Evolutionary conservation across 1,140 invertebrate genomes (phyloP).

Genomic region (Drosophila prosaltans): DNA sequence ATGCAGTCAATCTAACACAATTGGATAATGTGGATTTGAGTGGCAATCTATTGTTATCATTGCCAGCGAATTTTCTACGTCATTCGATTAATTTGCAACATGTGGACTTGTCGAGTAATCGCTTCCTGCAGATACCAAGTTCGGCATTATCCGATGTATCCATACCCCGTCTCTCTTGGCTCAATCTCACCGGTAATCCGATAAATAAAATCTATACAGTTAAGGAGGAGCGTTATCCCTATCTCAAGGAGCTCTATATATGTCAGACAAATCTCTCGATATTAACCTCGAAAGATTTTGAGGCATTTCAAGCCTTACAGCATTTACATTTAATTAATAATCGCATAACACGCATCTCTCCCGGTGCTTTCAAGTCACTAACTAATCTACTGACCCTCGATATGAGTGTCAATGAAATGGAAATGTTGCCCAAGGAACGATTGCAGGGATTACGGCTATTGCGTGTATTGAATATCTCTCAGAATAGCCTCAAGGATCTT

Average conservation of each 20-base stretch:
- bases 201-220: conserved; percentile 86
- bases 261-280: conserved; percentile 92
- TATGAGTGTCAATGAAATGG: conserved; percentile 92
- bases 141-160: conserved; percentile 90
- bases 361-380: conserved; percentile 91
- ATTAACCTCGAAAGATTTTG: conserved; percentile 94
- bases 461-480: conserved; percentile 90
- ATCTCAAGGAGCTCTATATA: conserved; percentile 91
- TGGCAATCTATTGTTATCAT: conserved; percentile 88
- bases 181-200: conserved; percentile 93
- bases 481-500: conserved; percentile 91
- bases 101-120: conserved; percentile 91
- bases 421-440: conserved; percentile 92
- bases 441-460: conserved; percentile 90
- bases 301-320: conserved; percentile 91
- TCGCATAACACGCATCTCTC: conserved; percentile 91
- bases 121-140: conserved; percentile 91
- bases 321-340: conserved; percentile 90
- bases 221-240: conserved; percentile 84
- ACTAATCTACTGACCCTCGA: conserved; percentile 91
- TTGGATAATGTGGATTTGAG: conserved; percentile 89
- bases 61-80: conserved; percentile 92
- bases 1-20: conserved; percentile 89
- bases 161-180: conserved; percentile 88
- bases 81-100: conserved; percentile 88